Evolutionary conservation across 2,113 vertebrate species (phyloP).

Genomic region (Ailurus styani): DNA sequence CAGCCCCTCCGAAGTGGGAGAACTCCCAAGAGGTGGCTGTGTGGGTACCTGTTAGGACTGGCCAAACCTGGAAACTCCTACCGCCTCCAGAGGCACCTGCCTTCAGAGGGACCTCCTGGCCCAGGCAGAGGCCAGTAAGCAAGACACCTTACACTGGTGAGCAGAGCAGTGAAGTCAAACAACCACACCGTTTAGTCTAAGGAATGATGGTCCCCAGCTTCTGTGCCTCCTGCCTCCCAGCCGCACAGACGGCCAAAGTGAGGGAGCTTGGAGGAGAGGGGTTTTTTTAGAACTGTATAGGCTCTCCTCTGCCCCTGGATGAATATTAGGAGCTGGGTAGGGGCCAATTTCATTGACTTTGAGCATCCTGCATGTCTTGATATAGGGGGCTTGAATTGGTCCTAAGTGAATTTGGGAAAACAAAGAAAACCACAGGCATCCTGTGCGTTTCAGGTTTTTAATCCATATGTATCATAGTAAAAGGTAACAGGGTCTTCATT

Average conservation of each 20-base stretch:
- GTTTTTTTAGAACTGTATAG: not conserved
- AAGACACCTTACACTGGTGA: no score
- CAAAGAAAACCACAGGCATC: not conserved
- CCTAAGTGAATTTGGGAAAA: not conserved
- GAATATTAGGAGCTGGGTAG: not conserved
- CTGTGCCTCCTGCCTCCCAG: no score
- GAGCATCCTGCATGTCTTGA: not conserved
- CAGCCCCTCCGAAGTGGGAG: not conserved
- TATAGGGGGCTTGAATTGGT: not conserved
- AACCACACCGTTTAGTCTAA: not conserved
- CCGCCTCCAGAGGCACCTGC: not conserved
- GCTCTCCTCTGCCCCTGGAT: not conserved
- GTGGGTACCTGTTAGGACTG: not conserved
- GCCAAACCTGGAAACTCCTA: not conserved
- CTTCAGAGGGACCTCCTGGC: not conserved
- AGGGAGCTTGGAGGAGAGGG: fast-evolving
- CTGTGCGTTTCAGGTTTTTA: not conserved
- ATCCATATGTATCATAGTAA: not conserved
- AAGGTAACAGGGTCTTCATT: not conserved
- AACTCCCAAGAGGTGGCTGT: not conserved
- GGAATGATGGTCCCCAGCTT: not conserved
- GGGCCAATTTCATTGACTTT: not conserved
- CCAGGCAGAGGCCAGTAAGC: not conserved
- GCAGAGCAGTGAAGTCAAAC: not conserved
- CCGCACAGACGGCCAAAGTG: fast-evolving